Evolutionary conservation across 2,888 invertebrate genomes (phyloP), one percentile per base, ranked within the genome.

Genomic region (Acanthosepion lycidas): DNA sequence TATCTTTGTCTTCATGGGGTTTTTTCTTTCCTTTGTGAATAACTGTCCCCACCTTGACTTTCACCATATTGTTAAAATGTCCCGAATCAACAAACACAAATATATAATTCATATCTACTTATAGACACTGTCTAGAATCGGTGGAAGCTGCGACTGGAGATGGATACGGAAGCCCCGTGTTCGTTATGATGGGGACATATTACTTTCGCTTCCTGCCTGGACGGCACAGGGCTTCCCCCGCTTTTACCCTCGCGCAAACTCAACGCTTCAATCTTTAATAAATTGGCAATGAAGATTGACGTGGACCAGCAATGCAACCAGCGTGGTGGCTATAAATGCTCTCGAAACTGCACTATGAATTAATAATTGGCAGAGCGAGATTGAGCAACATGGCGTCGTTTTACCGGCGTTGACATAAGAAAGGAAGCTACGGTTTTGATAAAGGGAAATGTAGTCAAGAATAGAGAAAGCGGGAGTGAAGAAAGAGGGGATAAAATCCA

Each of bases 51-150:
- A 59, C 23, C 23, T 59, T 59, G 33, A n/a, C 78, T n/a, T n/a
- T 18, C 1, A 78, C 78, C 78, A 78, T 78, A 78, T 78, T 78
- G n/a, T 78, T n/a, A 33, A 78, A 78, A 78, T 28, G n/a, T 78
- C 78, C 78, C 78, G 78, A 78, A 33, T 18, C 78, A 78, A n/a
- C 78, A 78, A 78, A 78, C 78, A 78, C 78, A 78, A 78, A n/a
- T 78, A 78, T 78, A 78, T 78, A 78, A 78, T 78, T 33, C n/a
- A 78, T 78, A 78, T n/a, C 78, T 78, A 78, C 78, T 78, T 78
- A 78, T 78, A n/a, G 78, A n/a, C 78, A n/a, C n/a, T 78, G 78
- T 33, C 78, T 78, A 12, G n/a, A n/a, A 33, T 15, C n/a, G 78
- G 78, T 1, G 5, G 78, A 78, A n/a, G n/a, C n/a, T 9, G 78